Conservation (phyloP, 2,888 invertebrate species). For the Drosophila neonasuta region DNA sequence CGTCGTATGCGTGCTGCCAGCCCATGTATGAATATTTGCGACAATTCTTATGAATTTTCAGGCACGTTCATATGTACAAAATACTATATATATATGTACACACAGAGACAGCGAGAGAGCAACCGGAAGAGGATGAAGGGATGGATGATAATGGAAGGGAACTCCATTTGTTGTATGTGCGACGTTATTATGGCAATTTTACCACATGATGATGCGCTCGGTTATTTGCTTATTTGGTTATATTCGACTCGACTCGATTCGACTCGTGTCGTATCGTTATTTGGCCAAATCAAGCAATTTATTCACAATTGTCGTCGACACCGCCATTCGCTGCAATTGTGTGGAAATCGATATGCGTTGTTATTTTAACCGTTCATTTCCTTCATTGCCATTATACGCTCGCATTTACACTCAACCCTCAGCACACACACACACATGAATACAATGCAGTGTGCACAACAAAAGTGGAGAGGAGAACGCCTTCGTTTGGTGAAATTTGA, state of each 20-base stretch:
- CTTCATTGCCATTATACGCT: slow-evolving; percentile 58
- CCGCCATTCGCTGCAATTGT: slow-evolving; percentile 64
- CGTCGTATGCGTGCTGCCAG: slow-evolving; percentile 72
- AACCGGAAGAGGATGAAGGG: slow-evolving; percentile 68
- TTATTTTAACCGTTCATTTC: slow-evolving; percentile 78
- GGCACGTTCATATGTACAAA: slow-evolving; percentile 45
- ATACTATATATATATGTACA: not conserved
- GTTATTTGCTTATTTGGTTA: slow-evolving; percentile 73
- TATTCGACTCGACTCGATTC: not conserved
- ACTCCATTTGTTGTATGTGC: slow-evolving; percentile 67
- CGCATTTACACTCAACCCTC: slow-evolving; percentile 8
- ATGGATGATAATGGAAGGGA: slow-evolving; percentile 35
- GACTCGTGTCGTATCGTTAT: slow-evolving; percentile 30
- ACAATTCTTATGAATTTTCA: slow-evolving; percentile 78
- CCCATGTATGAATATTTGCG: slow-evolving; percentile 77
- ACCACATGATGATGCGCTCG: slow-evolving; percentile 75
- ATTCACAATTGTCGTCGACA: slow-evolving; percentile 74
- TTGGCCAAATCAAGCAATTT: slow-evolving; percentile 77
- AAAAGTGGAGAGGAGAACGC: slow-evolving; percentile 24
- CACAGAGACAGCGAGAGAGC: slow-evolving; percentile 9
- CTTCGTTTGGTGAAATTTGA: slow-evolving; percentile 64
- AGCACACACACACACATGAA: not conserved
- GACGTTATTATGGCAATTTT: slow-evolving; percentile 77
- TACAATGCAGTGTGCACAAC: slow-evolving; percentile 36
- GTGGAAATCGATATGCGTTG: slow-evolving; percentile 77